Base-by-base conservation (phyloP, 1,140 invertebrate genomes). In the Paramacrobiotus metropolitanus region DNA sequence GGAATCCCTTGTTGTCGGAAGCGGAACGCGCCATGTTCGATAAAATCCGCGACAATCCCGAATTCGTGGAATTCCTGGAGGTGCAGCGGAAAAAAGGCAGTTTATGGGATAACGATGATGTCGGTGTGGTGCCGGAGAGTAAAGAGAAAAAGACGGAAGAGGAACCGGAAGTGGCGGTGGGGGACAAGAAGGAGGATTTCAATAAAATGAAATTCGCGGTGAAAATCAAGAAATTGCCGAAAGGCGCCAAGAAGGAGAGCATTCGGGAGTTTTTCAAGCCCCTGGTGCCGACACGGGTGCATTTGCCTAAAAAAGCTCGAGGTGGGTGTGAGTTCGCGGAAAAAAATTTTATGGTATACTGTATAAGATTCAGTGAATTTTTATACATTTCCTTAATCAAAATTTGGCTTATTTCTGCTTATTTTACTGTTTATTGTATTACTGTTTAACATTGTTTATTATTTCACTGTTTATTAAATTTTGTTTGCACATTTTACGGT, bases 61-160 rank as follows among this genome's bases (percentile, higher is more conserved):
- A 86, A 61, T 93, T 94, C 75, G 73, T 79, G 64, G 87, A 93
- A 72, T 95, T 89, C 74, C 73, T 93, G 66, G 79, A 86, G 74
- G 78, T 81, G 55, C 86, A 92, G 73, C 48, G 28, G 24, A 31
- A 78, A 78, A 73, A 78, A 61, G n/a, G n/a, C n/a, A 61, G 67
- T 60, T 65, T 80, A 3, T 86, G 83, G 83, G 79, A 77, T 31
- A 84, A 87, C 72, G 82, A 85, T 68, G 72, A 76, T 29, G 45
- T 65, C n/a, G 60, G 64, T 28, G 62, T 63, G 29, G 55, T 62
- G 21, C 62, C 67, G 60, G 62, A 65, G 64, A 48, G 67, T 63
- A 62, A 40, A 63, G 70, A 2, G 69, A 76, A 55, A 66, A 55
- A 61, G 40, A 21, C 59, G 18, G 34, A 31, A 4, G 34, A 30